phyloP scores from a whole-genome alignment of 1,140 invertebrate genomes.

The Drosophila varians region DNA sequence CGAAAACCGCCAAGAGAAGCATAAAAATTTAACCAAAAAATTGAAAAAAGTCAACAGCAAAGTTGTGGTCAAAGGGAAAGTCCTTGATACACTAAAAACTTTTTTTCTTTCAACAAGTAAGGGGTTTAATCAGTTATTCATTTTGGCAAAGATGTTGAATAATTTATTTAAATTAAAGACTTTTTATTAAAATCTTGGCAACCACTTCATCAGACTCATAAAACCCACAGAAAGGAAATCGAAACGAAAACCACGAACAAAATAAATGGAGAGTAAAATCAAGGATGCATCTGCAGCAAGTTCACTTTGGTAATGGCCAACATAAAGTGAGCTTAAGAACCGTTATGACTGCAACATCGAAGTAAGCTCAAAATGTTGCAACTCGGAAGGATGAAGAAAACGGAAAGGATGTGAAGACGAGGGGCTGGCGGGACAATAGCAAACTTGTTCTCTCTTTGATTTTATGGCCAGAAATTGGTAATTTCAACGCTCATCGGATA shows the following conservation, averaged over 20 bases:
- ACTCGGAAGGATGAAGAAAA: constrained; percentile 16
- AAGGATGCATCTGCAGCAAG: constrained; percentile 28
- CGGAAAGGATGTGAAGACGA: background rate
- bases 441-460: constrained; percentile 76
- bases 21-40: constrained; percentile 21
- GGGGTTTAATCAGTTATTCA: too few species aligned
- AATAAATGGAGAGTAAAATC: background rate
- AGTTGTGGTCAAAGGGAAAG: background rate
- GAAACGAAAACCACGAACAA: background rate
- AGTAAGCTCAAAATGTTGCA: constrained; percentile 36
- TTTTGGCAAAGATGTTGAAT: too few species aligned
- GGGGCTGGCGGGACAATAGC: constrained; percentile 21
- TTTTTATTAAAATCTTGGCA: background rate
- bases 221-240: background rate
- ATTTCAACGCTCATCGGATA: constrained; percentile 67
- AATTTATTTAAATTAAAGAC: background rate
- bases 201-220: background rate
- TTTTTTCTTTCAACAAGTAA: too few species aligned
- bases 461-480: constrained; percentile 79
- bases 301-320: constrained; percentile 54
- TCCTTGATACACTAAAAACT: too few species aligned
- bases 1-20: constrained; percentile 28
- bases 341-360: constrained; percentile 56
- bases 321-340: constrained; percentile 79
- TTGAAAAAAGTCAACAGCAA: constrained; percentile 19